These are phyloP conservation scores for Drosophila pruinosa DNA, from an alignment of 1,140 invertebrate species.

Conservation along the genomic window DNA sequence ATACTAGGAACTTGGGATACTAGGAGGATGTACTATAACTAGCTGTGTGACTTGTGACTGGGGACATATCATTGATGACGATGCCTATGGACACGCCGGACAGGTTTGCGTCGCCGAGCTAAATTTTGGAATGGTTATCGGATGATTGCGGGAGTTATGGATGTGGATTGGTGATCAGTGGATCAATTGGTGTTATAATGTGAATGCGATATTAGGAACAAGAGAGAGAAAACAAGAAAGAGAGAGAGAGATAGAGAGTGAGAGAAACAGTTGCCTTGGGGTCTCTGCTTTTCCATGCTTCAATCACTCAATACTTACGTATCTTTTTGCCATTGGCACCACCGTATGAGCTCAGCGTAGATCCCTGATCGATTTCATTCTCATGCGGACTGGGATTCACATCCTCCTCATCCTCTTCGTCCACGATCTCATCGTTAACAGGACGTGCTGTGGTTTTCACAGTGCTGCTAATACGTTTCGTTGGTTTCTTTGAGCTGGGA, in stretches of 20 bases:
- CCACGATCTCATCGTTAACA: constrained; percentile 61
- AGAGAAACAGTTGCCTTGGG: constrained; percentile 73
- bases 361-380: constrained; percentile 84
- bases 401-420: constrained; percentile 84
- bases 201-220: constrained; percentile 47
- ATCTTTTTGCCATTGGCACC: constrained; percentile 83
- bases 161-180: constrained; percentile 3
- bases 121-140: constrained; percentile 24
- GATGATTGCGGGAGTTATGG: constrained; percentile 13
- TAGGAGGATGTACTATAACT: constrained; percentile 10
- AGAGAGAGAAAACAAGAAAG: constrained; percentile 40
- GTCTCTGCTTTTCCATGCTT: constrained; percentile 59
- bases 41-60: constrained; percentile 22
- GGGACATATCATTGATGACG: constrained; percentile 44
- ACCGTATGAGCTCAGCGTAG: constrained; percentile 82
- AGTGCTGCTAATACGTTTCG: constrained; percentile 46
- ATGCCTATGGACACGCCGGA: constrained; percentile 43
- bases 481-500: constrained; percentile 84
- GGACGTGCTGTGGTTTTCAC: constrained; percentile 56
- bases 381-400: constrained; percentile 81
- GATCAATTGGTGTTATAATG: not conserved
- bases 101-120: constrained; percentile 65
- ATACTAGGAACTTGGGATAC: not conserved
- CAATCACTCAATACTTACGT: constrained; percentile 84
- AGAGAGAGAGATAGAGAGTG: constrained; percentile 63